phyloP scores from a whole-genome alignment of 2,113 vertebrate genomes.

The Struthio camelus region DNA sequence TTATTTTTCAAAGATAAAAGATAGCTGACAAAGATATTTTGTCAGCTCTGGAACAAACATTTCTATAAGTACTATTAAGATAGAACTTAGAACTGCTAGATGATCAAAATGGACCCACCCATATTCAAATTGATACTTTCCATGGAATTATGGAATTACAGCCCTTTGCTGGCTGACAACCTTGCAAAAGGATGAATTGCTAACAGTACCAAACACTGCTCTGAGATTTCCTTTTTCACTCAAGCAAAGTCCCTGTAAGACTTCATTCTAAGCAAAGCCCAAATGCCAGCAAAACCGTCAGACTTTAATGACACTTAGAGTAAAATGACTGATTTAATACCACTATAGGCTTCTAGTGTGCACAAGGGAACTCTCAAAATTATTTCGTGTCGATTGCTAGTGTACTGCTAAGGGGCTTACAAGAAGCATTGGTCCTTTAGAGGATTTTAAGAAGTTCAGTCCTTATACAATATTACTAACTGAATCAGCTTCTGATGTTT shows the following conservation, averaged over 20 bases:
- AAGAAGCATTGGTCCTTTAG: not conserved
- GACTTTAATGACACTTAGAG: not conserved
- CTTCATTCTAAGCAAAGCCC: not conserved
- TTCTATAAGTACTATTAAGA: not conserved
- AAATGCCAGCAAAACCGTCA: conserved; percentile 12
- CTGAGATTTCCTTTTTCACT: not conserved
- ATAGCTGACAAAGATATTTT: not conserved
- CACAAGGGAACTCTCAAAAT: conserved; percentile 54
- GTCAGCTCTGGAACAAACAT: not conserved
- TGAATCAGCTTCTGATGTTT: conserved; percentile 35
- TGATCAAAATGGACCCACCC: not conserved
- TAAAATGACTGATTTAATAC: conserved; percentile 47
- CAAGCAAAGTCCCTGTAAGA: not conserved
- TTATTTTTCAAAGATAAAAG: not conserved
- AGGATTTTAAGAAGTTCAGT: conserved; percentile 20
- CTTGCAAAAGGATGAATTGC: not conserved
- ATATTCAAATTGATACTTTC: not conserved
- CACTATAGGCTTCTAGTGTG: not conserved
- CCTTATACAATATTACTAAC: conserved; percentile 32
- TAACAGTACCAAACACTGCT: not conserved
- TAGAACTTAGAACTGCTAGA: not conserved
- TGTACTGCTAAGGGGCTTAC: not conserved
- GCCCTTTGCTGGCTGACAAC: not conserved
- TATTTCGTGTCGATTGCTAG: conserved; percentile 22
- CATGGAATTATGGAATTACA: conserved; percentile 16